These are phyloP conservation scores for Diadema setosum DNA, from an alignment of 35 echinoderm and acorn worm species.

Conservation along the genomic window DNA sequence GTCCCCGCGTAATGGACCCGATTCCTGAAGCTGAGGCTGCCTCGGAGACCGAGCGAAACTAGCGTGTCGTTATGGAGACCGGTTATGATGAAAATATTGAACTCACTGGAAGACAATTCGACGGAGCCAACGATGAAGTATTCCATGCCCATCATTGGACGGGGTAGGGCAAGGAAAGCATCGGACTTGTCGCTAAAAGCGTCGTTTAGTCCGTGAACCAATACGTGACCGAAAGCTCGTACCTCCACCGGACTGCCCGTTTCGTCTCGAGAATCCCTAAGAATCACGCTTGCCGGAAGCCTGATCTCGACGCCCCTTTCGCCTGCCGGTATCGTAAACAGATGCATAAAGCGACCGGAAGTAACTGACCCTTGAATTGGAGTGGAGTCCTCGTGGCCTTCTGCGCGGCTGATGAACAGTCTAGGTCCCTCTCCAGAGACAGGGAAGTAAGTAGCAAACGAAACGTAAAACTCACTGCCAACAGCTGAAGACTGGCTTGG, in stretches of 20 bases:
- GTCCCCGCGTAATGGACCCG: background rate
- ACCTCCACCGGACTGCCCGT: background rate
- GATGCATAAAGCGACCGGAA: background rate
- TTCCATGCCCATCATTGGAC: background rate
- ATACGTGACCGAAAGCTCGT: background rate
- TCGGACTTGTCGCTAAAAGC: background rate
- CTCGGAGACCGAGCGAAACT: background rate
- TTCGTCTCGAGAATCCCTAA: background rate
- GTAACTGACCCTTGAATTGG: background rate
- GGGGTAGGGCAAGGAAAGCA: slow-evolving; percentile 23
- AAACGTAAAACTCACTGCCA: background rate
- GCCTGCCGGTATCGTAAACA: background rate
- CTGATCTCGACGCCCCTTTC: background rate
- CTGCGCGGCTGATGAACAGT: background rate
- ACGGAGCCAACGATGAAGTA: background rate
- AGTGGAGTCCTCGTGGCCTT: background rate
- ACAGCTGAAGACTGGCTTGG: background rate
- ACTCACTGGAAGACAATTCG: background rate
- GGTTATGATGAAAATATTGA: slow-evolving; percentile 2
- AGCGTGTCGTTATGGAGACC: slow-evolving; percentile 15
- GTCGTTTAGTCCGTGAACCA: background rate
- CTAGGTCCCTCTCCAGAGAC: background rate
- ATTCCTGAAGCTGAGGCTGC: background rate
- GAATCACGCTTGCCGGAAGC: background rate
- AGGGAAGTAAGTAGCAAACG: background rate